Evolutionary conservation across 1,140 invertebrate species (phyloP), one percentile per base, ranked within the genome.

Genomic region (Grapholita molesta): DNA sequence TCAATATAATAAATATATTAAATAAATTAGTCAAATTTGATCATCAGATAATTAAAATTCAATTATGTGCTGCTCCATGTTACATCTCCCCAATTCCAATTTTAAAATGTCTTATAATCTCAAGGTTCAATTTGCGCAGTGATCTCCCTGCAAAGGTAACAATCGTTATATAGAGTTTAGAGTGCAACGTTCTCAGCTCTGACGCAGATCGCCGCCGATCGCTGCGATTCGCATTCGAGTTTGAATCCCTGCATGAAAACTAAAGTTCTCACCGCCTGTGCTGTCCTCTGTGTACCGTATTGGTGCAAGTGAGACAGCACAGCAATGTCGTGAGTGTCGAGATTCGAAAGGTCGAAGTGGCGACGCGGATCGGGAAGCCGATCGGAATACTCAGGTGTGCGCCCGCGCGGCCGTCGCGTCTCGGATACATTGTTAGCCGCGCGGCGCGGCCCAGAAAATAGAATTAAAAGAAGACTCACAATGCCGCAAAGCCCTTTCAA

Each of bases 311-410:
- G 55, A 61, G 25, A 61, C 1, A n/a, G 55, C 55, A 30, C n/a
- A 28, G 24, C 24, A 15, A 18, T 18, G 24, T 61, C 55, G n/a
- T 1, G 24, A 55, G 55, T 15, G n/a, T n/a, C 24, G 55, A 25
- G 24, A 24, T 2, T 25, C 25, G 55, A 25, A 21, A 9, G 24
- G 12, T 55, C 53, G 24, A 5, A 48, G 42, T 6, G 53, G 53
- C 55, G 25, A 25, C n/a, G 28, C 55, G 24, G 55, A 28, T 61
- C 25, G 55, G 55, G 55, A 61, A 61, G 55, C 55, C 42, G 55
- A 61, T 85, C 80, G 76, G 79, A 86, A 90, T 90, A 88, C 86
- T 90, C 88, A 90, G 86, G 88, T 89, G 88, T 89, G 85, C 73
- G 78, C 70, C 66, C 61, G 65, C 66, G 73, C 68, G 12, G 77